phyloP scores from a whole-genome alignment of 2,797 vertebrate species.

The Phalloptychus januarius region DNA sequence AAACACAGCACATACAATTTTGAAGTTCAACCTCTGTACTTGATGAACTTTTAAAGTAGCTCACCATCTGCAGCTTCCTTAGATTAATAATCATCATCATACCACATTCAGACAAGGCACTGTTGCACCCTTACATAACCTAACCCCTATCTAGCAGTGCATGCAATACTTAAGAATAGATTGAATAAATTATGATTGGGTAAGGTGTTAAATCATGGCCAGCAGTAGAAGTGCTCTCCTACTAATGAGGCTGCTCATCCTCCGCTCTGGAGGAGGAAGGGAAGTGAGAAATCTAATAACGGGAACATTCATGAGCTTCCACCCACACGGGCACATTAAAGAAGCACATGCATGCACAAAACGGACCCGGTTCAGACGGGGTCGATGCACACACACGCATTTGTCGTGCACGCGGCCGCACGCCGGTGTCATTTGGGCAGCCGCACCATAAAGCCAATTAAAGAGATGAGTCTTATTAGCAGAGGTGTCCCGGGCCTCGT shows the following conservation, averaged over 20 bases:
- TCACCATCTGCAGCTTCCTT: constrained; percentile 64
- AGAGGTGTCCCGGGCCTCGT: constrained; percentile 71
- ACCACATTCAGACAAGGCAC: constrained; percentile 68
- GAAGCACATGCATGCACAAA: constrained; percentile 19
- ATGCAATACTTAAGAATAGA: constrained; percentile 74
- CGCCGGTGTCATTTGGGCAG: constrained; percentile 60
- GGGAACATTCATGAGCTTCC: constrained; percentile 34
- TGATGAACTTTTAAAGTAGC: constrained; percentile 69
- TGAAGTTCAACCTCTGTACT: constrained; percentile 37
- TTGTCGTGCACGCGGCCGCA: background rate
- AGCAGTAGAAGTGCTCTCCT: constrained; percentile 60
- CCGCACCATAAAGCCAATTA: constrained; percentile 76
- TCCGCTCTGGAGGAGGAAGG: constrained; percentile 32
- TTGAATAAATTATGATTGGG: constrained; percentile 77
- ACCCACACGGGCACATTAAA: constrained; percentile 20
- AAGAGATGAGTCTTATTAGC: constrained; percentile 82
- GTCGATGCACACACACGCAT: constrained; percentile 9
- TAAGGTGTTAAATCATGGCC: constrained; percentile 72
- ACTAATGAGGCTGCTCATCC: constrained; percentile 67
- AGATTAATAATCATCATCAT: constrained; percentile 75
- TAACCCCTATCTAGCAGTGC: constrained; percentile 55
- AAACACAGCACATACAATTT: background rate
- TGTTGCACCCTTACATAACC: constrained; percentile 69
- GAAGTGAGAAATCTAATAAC: constrained; percentile 50
- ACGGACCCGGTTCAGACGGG: constrained; percentile 14